Evolutionary conservation across 2,888 invertebrate species (phyloP), one percentile per base, ranked within the genome.

Genomic region (Amphipyra tragopoginis): DNA sequence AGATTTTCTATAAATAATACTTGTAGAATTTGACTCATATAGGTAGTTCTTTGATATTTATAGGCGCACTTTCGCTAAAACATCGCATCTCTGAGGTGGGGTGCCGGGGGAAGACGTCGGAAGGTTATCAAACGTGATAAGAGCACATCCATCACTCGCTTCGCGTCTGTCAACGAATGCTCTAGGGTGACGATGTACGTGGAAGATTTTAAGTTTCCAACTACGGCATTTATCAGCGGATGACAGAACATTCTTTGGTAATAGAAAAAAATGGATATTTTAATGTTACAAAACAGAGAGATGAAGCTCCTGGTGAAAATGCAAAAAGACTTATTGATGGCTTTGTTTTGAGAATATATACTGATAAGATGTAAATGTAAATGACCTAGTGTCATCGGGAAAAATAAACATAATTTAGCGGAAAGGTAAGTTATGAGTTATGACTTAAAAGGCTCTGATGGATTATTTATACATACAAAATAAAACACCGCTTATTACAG

Each of bases 81-180:
- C 75, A 78, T 68, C 77, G 77, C 77, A 65, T 66, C 81, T 68
- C 55, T 49, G 61, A 69, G 58, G 80, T 76, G 76, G 80, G 64
- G 82, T 71, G 72, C 79, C 80, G 77, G 83, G 83, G 83, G 83
- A 79, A 80, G 82, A 81, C 82, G 83, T 75, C 85, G 84, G 86
- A 92, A 91, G 93, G 93, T 93, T 94, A 94, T 93, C 93, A 90
- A 77, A 80, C 61, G 75, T 86, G 94, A 93, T 94, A 93, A 93
- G 86, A 89, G 84, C 88, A 79, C 90, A 94, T 94, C 94, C 91
- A 93, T 94, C 93, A 93, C 83, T 79, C 81, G 77, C 67, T 65
- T 58, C 68, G 80, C 84, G 69, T 83, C 86, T 86, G 86, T 88
- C 88, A 79, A 72, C 78, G 78, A 81, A 83, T 82, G 79, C 79